Conservation (phyloP, 2,113 vertebrate genomes). For the Calidris pygmaea region DNA sequence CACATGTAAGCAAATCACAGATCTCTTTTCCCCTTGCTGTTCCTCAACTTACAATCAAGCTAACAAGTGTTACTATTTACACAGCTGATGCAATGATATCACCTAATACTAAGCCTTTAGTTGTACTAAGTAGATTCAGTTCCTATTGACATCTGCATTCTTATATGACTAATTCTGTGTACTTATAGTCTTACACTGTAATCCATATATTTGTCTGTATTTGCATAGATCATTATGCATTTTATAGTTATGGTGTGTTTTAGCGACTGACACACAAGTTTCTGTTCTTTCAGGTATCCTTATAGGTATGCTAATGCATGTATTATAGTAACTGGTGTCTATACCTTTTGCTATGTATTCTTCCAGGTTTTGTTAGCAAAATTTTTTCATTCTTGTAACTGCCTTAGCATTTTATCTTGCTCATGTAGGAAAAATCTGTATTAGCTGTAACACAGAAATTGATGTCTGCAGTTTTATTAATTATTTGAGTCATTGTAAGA, state of each 20-base stretch:
- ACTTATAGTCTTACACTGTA: background rate
- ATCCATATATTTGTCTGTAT: background rate
- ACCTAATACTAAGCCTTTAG: background rate
- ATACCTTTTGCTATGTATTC: background rate
- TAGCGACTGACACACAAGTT: background rate
- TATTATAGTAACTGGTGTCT: background rate
- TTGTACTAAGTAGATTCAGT: background rate
- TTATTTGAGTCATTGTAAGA: background rate
- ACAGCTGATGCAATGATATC: background rate
- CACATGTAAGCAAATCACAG: background rate
- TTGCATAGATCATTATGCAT: background rate
- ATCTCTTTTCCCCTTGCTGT: background rate
- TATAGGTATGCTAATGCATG: background rate
- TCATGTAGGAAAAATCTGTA: background rate
- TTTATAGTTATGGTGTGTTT: background rate
- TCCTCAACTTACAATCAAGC: background rate
- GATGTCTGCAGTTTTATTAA: constrained; percentile 5
- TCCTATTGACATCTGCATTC: background rate
- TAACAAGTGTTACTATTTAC: background rate
- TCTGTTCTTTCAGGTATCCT: background rate
- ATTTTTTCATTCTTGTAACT: background rate
- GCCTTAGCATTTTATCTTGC: background rate
- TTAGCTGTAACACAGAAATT: background rate
- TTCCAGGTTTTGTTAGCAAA: background rate
- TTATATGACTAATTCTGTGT: background rate